Evolutionary conservation across 2,113 vertebrate species (phyloP).

Genomic region (Bothrops jararaca): DNA sequence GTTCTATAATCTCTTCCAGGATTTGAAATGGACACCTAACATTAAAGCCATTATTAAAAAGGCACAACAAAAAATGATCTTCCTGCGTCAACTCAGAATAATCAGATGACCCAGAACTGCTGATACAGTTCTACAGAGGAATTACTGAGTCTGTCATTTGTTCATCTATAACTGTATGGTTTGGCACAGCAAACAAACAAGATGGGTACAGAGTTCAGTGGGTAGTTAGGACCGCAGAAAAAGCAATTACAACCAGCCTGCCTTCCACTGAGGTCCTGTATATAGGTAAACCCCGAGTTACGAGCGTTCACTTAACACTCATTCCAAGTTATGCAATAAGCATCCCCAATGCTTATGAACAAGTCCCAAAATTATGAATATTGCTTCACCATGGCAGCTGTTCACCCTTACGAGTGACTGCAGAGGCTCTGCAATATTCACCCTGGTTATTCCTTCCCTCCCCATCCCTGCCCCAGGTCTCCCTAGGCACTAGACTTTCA

Average conservation of each 20-base stretch:
- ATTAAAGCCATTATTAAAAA: neutral
- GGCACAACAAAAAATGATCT: neutral
- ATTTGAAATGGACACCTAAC: neutral
- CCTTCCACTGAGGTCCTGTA: neutral
- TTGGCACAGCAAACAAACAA: neutral
- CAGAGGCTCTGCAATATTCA: too few species aligned
- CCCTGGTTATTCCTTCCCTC: too few species aligned
- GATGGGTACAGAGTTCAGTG: neutral
- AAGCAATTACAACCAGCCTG: neutral
- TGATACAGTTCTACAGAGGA: neutral
- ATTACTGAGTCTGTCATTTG: neutral
- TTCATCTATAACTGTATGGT: neutral
- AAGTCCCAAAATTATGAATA: too few species aligned
- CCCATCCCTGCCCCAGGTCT: too few species aligned
- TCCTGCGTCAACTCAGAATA: neutral
- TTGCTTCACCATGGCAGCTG: too few species aligned
- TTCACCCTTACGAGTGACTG: too few species aligned
- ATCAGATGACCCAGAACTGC: neutral
- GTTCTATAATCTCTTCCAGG: neutral
- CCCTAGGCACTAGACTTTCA: too few species aligned
- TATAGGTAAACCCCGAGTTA: neutral
- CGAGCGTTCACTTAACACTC: too few species aligned
- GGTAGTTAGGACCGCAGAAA: neutral
- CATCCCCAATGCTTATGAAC: too few species aligned
- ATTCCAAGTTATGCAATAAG: too few species aligned